Evolutionary conservation across 2,113 vertebrate species (phyloP).

Genomic region (Prinia subflava): DNA sequence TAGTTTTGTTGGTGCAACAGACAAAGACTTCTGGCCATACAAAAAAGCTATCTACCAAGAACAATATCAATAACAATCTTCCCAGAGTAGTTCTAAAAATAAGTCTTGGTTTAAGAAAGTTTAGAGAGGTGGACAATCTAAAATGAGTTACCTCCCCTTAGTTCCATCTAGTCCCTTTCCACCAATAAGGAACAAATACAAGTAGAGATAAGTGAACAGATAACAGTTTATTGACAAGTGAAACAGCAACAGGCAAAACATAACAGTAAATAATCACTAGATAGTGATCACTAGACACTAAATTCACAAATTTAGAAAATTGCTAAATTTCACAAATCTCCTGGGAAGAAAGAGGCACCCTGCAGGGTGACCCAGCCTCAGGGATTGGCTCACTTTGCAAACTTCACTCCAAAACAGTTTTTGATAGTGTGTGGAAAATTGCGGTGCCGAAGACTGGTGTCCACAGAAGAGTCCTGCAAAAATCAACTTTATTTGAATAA

Average conservation of each 20-base stretch:
- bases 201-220: neutral
- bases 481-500: neutral
- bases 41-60: neutral
- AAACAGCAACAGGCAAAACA: neutral
- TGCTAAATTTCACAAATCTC: neutral
- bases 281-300: neutral
- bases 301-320: too few relatives aligned
- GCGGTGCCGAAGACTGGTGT: fast-evolving
- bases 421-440: neutral
- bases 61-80: neutral
- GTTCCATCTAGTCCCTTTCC: neutral
- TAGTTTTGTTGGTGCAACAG: neutral
- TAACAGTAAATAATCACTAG: neutral
- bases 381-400: neutral
- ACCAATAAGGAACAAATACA: neutral
- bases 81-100: neutral
- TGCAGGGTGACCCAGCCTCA: neutral
- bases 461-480: neutral
- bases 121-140: neutral
- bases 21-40: neutral
- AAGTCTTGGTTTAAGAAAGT: neutral
- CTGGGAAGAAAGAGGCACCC: neutral
- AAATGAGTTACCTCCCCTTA: neutral
- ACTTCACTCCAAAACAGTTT: neutral
- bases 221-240: neutral